phyloP scores from a whole-genome alignment of 2,797 vertebrate genomes.

The Otolemur crassicaudatus region DNA sequence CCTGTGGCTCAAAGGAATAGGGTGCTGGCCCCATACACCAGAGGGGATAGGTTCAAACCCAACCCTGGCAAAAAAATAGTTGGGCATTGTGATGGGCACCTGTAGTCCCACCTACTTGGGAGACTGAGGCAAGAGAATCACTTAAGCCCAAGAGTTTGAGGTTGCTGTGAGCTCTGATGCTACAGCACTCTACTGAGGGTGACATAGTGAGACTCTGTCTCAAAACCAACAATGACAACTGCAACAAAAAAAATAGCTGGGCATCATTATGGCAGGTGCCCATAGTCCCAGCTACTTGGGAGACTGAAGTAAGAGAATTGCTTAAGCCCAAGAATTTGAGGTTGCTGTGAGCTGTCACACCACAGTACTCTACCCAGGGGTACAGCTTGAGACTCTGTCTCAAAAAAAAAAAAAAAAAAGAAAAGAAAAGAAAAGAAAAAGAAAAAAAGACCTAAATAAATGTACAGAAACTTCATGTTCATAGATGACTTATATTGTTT shows the following conservation, averaged over 20 bases:
- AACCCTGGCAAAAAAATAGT: no score
- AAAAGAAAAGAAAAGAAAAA: not conserved
- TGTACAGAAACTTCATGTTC: not conserved
- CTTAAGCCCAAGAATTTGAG: not conserved
- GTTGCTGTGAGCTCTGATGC: no score
- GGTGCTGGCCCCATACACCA: no score
- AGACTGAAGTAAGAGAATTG: not conserved
- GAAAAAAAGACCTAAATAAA: not conserved
- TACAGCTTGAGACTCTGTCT: not conserved
- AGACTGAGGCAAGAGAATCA: not conserved
- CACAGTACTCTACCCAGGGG: no score
- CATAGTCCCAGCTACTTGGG: not conserved
- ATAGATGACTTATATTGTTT: not conserved
- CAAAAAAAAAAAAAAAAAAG: not conserved
- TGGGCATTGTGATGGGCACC: not conserved
- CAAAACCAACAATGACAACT: not conserved
- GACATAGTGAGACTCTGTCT: not conserved
- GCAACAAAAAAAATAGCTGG: not conserved
- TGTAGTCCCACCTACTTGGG: not conserved
- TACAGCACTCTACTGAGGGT: no score
- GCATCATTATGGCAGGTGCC: not conserved
- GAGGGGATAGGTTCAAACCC: no score
- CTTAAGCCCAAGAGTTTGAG: not conserved
- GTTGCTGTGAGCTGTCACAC: no score
- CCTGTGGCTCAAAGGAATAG: no score